Percentiles rank a stretch among this genome's conserved stretches.
Evolutionary conservation across 2,113 vertebrate genomes (phyloP).

Genomic region (Equus przewalskii): DNA sequence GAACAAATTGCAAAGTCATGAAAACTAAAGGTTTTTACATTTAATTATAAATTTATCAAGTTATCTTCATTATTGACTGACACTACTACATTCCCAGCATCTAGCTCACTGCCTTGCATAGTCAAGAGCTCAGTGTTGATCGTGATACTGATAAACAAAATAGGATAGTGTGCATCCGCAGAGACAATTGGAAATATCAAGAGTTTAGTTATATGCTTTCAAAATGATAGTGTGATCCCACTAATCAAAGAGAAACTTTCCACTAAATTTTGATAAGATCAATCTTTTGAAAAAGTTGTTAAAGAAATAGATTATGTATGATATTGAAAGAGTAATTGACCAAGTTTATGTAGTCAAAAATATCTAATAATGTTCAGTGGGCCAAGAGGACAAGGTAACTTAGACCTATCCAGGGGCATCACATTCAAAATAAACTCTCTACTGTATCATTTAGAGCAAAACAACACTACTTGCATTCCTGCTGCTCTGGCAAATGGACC

Average conservation of each 20-base stretch:
- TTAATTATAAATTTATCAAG: conserved; percentile 2
- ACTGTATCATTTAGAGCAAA: neutral
- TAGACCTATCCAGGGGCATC: neutral
- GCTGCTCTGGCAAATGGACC: neutral
- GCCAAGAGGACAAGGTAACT: neutral
- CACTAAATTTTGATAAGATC: conserved; percentile 4
- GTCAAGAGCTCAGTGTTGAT: neutral
- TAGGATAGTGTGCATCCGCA: neutral
- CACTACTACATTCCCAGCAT: neutral
- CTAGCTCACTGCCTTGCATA: neutral
- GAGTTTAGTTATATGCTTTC: neutral
- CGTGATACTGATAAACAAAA: neutral
- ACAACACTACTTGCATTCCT: neutral
- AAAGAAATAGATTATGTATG: neutral
- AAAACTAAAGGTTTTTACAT: neutral
- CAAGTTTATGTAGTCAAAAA: conserved; percentile 37
- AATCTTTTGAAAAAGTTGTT: neutral
- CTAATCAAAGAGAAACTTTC: conserved; percentile 46
- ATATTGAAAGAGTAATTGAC: neutral
- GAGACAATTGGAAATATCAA: neutral
- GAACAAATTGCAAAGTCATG: neutral
- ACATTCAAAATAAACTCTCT: neutral
- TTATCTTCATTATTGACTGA: neutral
- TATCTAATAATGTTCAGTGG: neutral
- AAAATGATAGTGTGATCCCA: neutral